Base-by-base conservation (phyloP, 2,113 vertebrate species). In the Sarotherodon lohbergeri region DNA sequence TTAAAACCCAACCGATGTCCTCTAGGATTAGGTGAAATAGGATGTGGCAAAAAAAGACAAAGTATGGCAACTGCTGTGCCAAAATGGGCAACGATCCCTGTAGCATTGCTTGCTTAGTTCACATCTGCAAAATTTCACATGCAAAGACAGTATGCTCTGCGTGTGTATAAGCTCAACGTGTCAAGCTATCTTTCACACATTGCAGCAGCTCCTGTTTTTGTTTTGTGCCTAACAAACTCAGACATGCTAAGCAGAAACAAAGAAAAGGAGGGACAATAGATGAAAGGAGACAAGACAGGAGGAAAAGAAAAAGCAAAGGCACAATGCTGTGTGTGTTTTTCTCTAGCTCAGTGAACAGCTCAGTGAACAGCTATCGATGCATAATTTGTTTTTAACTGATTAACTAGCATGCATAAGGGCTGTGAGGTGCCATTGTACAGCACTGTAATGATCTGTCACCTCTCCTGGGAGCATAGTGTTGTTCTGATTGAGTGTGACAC, bases 401-500 rank as follows among this genome's bases (percentile, higher is more conserved):
- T 94, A 94, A 90, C 83, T 86, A 83, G 76, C 24, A 11, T 80
- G 85, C 61, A 84, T 78, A 50, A 78, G 59, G 83, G 87, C 84
- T 80, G 81, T 73, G 57, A 91, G 89, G 84, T 93, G 90, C 88
- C 56, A 85, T 88, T 83, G 91, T 92, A 88, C 85, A 73, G 66
- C 81, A 88, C 88, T 85, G 83, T 91, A 94, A 95, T 91, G 92
- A 95, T 94, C 84, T 86, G 93, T 89, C 94, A 57, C 90, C 92
- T 89, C 82, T 87, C 82, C 84, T 82, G 86, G 85, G 87, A 89
- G 90, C 84, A 61, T 29, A 13, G 82, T 57, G 82, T 73, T 88
- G 84, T 92, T 88, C 92, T 81, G 90, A 95, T 93, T 84, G 87
- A 90, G 89, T 94, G 86, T 91, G 94, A 95, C 92, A 92, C 88